Percentiles rank a stretch among this genome's conserved stretches.
Evolutionary conservation across 2,888 invertebrate genomes (phyloP).

Genomic region (Drosophila engyochracea): DNA sequence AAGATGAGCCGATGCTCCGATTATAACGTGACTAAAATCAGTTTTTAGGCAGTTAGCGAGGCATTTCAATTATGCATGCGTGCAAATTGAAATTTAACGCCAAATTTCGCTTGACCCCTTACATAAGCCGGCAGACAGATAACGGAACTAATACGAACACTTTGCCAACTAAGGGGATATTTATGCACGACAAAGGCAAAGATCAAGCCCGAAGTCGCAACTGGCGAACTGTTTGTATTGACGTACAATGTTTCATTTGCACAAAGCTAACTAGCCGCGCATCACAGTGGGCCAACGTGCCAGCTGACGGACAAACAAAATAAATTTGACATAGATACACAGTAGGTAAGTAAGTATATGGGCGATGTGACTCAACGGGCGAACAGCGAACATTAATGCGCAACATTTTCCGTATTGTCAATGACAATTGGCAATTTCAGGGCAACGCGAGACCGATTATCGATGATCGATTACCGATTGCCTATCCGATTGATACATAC

Average conservation of each 20-base stretch:
- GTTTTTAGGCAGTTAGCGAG: conserved; percentile 29
- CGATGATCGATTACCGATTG: conserved; percentile 17
- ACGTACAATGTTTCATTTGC: conserved; percentile 1
- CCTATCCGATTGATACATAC: conserved; percentile 20
- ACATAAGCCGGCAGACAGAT: conserved; percentile 55
- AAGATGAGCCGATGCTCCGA: conserved; percentile 28
- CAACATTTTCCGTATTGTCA: conserved; percentile 17
- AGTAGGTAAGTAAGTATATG: conserved; percentile 9
- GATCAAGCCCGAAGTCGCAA: conserved; percentile 5
- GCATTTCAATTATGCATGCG: conserved; percentile 44
- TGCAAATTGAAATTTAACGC: conserved; percentile 49
- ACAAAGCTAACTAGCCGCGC: conserved; percentile 10
- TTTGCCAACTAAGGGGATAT: conserved; percentile 22
- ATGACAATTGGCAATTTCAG: conserved; percentile 23
- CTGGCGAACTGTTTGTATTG: conserved; percentile 26
- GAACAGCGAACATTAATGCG: conserved; percentile 7
- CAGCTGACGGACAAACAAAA: conserved; percentile 35
- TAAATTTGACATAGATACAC: conserved; percentile 32
- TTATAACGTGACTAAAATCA: conserved; percentile 42
- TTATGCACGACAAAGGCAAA: conserved; percentile 4
- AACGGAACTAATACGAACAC: conserved; percentile 68
- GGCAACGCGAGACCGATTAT: conserved; percentile 7
- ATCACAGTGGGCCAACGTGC: conserved; percentile 2
- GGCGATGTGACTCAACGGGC: conserved; percentile 20
- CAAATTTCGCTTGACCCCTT: conserved; percentile 62